A percentile compares a stretch with the other conserved stretches of the same genome.
phyloP scores from a whole-genome alignment of 2,113 vertebrate species.

The Entomyzon cyanotis region DNA sequence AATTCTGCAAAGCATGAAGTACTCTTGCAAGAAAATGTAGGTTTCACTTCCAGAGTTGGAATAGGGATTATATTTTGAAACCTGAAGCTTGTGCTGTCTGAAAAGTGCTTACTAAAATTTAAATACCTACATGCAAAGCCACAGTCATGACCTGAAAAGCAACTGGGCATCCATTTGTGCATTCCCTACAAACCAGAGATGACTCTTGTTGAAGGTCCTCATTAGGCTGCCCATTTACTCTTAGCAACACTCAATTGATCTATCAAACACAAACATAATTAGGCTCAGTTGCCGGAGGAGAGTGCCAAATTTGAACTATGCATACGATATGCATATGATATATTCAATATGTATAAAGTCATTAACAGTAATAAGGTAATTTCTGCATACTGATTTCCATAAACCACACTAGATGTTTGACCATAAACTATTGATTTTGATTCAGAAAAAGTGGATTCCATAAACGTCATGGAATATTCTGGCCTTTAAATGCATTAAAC shows the following conservation, averaged over 20 bases:
- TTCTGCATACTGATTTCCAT: neutral
- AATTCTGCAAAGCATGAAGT: neutral
- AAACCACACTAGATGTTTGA: neutral
- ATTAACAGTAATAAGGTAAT: neutral
- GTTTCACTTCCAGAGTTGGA: neutral
- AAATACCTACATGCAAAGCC: neutral
- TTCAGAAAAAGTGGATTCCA: neutral
- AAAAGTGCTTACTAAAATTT: neutral
- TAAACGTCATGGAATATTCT: neutral
- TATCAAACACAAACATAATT: neutral
- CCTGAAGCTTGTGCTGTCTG: neutral
- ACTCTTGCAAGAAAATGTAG: neutral
- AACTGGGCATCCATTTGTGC: neutral
- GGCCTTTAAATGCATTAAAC: neutral
- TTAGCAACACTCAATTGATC: neutral
- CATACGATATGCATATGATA: neutral
- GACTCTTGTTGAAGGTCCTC: neutral
- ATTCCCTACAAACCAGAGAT: neutral
- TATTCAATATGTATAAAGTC: neutral
- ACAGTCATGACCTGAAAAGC: neutral
- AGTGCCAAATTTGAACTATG: neutral
- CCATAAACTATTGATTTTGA: neutral
- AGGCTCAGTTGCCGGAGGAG: neutral
- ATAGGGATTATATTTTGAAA: neutral
- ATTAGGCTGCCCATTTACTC: neutral